These are phyloP conservation scores for Drosophila serrata DNA, from an alignment of 1,140 invertebrate genomes.

Conservation along the genomic window DNA sequence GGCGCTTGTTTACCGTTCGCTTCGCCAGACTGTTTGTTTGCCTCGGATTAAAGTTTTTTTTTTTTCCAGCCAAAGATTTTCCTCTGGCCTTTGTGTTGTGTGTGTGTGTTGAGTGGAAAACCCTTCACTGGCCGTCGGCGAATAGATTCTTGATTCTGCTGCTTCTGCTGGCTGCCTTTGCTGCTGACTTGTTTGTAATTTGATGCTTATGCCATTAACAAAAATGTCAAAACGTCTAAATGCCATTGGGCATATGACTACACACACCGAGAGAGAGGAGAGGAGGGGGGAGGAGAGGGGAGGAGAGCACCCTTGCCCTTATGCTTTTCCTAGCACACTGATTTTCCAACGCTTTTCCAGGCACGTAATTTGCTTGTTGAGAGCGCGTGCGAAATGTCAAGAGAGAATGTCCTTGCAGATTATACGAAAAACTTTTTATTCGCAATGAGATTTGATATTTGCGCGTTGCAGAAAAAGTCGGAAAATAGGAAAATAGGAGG, in stretches of 20 bases:
- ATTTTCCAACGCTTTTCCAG: constrained; percentile 32
- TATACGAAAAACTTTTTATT: constrained; percentile 50
- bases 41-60: constrained; percentile 56
- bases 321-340: neutral
- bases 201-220: constrained; percentile 83
- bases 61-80: constrained; percentile 34
- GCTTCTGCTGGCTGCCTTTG: constrained; percentile 28
- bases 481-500: constrained; percentile 23
- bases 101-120: constrained; percentile 34
- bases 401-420: constrained; percentile 45
- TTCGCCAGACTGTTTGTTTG: constrained; percentile 42
- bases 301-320: constrained; percentile 4
- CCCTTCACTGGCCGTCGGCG: constrained; percentile 54
- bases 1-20: constrained; percentile 56
- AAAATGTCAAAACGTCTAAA: constrained; percentile 81
- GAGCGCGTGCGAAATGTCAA: constrained; percentile 70
- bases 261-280: neutral
- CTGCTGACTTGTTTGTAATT: constrained; percentile 64
- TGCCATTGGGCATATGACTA: constrained; percentile 69
- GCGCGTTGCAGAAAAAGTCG: neutral
- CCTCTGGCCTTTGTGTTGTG: constrained; percentile 24
- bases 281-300: neutral
- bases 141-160: constrained; percentile 39
- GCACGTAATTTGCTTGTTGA: constrained; percentile 77
- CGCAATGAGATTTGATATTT: constrained; percentile 76